Evolutionary conservation across 2,113 vertebrate species (phyloP), one percentile per base, ranked within the genome.

Genomic region (Ariopsis seemanni): DNA sequence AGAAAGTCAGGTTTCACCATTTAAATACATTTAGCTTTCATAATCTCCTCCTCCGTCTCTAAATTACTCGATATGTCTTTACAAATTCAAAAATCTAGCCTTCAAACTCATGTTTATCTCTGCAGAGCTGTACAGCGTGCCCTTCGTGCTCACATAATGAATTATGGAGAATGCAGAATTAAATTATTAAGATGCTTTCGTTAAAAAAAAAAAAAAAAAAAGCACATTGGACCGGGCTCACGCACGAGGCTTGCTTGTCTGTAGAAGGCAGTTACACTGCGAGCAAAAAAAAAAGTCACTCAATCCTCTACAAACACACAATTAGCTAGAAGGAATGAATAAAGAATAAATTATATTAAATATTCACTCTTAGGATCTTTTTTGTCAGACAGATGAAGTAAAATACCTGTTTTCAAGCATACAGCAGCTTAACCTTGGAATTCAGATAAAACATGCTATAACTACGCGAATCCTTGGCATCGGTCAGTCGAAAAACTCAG

Each of bases 51-150:
- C 67, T 81, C n/a, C 5, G 14, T n/a, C 81, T 60, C 5, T 83
- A 52, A 83, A 86, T 90, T 80, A 88, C 88, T 80, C 57, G 86
- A 52, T 27, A 20, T 25, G 9, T 55, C 80, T 78, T 65, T 77
- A 77, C 27, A 9, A 87, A 75, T 81, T 1, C 0, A 10, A 10
- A 77, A 69, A 25, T n/a, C 52, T 22, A 22, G 48, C 27, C 83
- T 34, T 81, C 69, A 83, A 27, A 71, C 78, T 83, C 77, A 27
- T 4, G 25, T 69, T 30, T 48, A 10, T 88, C 71, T 42, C 83
- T 27, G 27, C 30, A 63, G 71, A 85, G 65, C 74, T 60, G 17
- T 11, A 30, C 71, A 53, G 55, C 65, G 55, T 83, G 83, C 78
- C 71, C 34, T 48, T 2, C 52, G 42, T 65, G 85, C 82, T 55